These are phyloP conservation scores for Cepaea hortensis DNA, from an alignment of 2,888 invertebrate genomes.

Conservation along the genomic window DNA sequence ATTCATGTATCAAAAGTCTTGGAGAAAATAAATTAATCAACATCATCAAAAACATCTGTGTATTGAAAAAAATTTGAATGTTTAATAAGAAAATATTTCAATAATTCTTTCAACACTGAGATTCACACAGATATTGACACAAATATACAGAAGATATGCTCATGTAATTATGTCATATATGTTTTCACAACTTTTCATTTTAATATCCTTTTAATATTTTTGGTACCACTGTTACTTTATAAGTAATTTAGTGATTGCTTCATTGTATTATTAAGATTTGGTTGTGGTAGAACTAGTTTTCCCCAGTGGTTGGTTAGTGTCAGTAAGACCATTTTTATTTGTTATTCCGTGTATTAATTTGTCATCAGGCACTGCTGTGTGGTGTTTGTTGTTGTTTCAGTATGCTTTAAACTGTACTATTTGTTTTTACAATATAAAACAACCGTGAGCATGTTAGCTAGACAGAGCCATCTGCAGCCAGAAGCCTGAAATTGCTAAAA, in stretches of 20 bases:
- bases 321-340: neutral
- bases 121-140: neutral
- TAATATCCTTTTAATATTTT: neutral
- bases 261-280: neutral
- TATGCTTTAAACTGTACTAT: neutral
- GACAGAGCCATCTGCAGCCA: too few relatives aligned
- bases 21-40: neutral
- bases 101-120: neutral
- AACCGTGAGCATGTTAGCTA: neutral
- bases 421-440: neutral
- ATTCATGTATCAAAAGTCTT: neutral
- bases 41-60: neutral
- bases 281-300: slow-evolving; percentile 6
- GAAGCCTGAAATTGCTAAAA: too few relatives aligned
- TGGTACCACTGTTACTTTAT: neutral
- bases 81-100: neutral
- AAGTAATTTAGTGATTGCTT: neutral
- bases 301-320: neutral
- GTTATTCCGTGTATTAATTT: neutral
- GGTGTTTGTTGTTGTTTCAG: neutral
- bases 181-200: neutral
- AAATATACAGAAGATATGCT: slow-evolving; percentile 1
- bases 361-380: neutral
- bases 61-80: neutral
- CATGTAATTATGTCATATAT: neutral